phyloP scores from a whole-genome alignment of 2,113 vertebrate genomes.

The Eira barbara region DNA sequence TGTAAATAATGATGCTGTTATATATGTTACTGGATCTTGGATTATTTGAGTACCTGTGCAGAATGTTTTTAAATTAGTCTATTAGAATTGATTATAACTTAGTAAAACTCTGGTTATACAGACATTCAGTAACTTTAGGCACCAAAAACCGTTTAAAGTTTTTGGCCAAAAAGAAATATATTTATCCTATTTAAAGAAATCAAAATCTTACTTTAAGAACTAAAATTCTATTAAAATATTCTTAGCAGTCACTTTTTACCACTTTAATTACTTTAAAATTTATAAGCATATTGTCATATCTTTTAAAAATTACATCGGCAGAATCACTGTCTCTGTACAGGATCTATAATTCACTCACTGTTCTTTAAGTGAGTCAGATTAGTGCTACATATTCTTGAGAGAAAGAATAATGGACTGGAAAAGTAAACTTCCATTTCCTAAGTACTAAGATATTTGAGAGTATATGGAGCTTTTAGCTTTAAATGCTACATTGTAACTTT shows the following conservation, averaged over 20 bases:
- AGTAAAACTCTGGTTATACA: conserved; percentile 32
- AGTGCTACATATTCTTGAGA: neutral
- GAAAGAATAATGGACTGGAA: neutral
- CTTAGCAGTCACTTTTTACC: neutral
- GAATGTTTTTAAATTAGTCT: conserved; percentile 30
- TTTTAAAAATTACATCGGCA: neutral
- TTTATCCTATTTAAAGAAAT: neutral
- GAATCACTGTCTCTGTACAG: neutral
- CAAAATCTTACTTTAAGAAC: conserved; percentile 19
- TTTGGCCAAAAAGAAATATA: conserved; percentile 24
- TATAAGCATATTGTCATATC: neutral
- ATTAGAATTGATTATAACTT: conserved; percentile 26
- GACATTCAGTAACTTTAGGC: neutral
- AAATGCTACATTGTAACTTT: neutral
- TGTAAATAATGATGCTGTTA: conserved; percentile 8
- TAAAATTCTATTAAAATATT: neutral
- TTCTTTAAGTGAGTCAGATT: conserved; percentile 16
- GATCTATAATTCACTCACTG: neutral
- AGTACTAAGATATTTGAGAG: neutral
- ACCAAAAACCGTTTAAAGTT: neutral
- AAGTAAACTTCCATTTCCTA: conserved; percentile 6
- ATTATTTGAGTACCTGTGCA: neutral
- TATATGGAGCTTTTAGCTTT: neutral
- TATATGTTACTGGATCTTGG: conserved; percentile 40
- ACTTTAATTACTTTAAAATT: neutral